Base-by-base conservation (phyloP, 2,888 invertebrate species). In the Mythimna albipuncta region DNA sequence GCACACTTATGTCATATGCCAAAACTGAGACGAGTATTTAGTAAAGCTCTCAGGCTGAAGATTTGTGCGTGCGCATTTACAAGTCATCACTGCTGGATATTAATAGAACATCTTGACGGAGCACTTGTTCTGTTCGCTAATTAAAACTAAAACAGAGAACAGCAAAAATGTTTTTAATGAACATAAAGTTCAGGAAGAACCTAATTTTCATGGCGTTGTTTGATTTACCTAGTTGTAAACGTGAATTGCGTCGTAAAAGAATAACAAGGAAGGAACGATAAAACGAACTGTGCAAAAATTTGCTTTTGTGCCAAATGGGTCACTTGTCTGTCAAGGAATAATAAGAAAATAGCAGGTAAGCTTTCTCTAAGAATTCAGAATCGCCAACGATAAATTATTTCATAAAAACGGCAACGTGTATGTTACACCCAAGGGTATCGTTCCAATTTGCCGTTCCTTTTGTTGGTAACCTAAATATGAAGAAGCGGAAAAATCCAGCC, bases 291-390 rank as follows among this genome's bases (percentile, higher is more conserved):
- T 85, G 89, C 58, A 91, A 93, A 90, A 90, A 87, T 83, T 85
- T 88, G 83, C 83, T 80, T 78, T 78, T 76, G 89, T 94, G 95
- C 95, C 95, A 95, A 95, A 89, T 95, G 87, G 95, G 95, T 94
- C 94, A 93, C 90, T 89, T 89, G 91, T 91, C 91, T 89, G 88
- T 90, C 92, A 90, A 89, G 90, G 88, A 85, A 88, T 88, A 89
- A 87, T 79, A 83, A 88, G 88, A 88, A 91, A 91, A 90, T 86
- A 87, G 78, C 84, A 87, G 87, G 85, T 87, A 76, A 83, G 78
- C 82, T 85, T 85, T 87, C 83, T 85, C 80, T 87, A 81, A 85
- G 80, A 86, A 86, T 82, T 81, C 70, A 70, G 73, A 75, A 82
- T 84, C 77, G 78, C 80, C 64, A 79, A 84, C 82, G 75, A 75